Conservation (phyloP, 1,140 invertebrate species). For the Heliconius hewitsoni region DNA sequence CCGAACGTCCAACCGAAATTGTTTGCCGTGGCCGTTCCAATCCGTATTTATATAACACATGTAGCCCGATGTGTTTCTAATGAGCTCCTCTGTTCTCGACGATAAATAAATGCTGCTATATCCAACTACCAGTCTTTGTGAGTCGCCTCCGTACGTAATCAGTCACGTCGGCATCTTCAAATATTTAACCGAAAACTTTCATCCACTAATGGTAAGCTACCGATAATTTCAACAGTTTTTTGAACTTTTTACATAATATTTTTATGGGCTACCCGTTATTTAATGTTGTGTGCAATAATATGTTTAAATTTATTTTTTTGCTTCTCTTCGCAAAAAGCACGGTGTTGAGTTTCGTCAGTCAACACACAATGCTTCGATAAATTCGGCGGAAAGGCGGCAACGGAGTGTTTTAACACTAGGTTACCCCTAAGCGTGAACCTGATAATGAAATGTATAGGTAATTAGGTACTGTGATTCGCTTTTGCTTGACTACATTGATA, state of each 20-base stretch:
- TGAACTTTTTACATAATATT: slow-evolving; percentile 68
- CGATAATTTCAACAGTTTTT: slow-evolving; percentile 68
- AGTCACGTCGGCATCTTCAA: slow-evolving; percentile 66
- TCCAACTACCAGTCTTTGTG: slow-evolving; percentile 75
- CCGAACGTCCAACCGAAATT: slow-evolving; percentile 51
- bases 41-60: slow-evolving; percentile 74
- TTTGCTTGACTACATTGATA: not conserved
- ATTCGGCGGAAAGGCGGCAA: no score
- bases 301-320: no score
- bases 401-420: no score
- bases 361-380: no score
- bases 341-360: no score
- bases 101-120: slow-evolving; percentile 69
- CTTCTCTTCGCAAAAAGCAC: no score
- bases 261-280: slow-evolving; percentile 12
- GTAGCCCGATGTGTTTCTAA: slow-evolving; percentile 74
- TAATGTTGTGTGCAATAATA: slow-evolving; percentile 39
- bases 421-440: no score
- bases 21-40: slow-evolving; percentile 56
- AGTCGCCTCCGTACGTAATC: slow-evolving; percentile 60
- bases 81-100: slow-evolving; percentile 60
- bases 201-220: slow-evolving; percentile 74
- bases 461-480: slow-evolving; percentile 41
- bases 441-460: no score
- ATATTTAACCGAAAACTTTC: slow-evolving; percentile 78